Conservation (phyloP, 2,113 vertebrate genomes). For the Notiomystis cincta region DNA sequence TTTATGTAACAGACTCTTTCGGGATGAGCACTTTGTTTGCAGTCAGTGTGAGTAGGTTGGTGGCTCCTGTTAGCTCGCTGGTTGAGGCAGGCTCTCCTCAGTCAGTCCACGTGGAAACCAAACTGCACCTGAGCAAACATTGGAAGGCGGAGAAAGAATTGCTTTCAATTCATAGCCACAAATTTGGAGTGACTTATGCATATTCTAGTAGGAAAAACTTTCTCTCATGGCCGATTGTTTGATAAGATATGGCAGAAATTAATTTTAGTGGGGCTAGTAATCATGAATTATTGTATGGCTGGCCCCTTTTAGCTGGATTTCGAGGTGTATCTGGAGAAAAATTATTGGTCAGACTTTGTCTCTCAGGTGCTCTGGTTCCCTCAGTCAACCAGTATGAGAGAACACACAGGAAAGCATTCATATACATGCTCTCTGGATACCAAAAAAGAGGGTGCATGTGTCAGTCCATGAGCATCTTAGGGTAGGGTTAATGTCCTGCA, state of each 20-base stretch:
- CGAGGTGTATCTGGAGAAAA: neutral
- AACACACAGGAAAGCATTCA: neutral
- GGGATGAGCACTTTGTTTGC: conserved; percentile 39
- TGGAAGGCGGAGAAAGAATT: conserved; percentile 34
- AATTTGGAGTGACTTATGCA: conserved; percentile 43
- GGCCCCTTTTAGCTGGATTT: neutral
- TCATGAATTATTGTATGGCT: neutral
- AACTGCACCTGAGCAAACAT: conserved; percentile 74
- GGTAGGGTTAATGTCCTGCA: neutral
- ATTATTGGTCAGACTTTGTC: neutral
- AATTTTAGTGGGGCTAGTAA: conserved; percentile 11
- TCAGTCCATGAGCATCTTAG: neutral
- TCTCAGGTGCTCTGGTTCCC: neutral
- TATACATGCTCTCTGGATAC: neutral
- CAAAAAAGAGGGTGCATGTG: neutral
- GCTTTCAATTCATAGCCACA: conserved; percentile 51
- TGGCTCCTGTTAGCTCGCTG: neutral
- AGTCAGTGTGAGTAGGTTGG: neutral
- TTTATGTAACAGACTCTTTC: neutral
- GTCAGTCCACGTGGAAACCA: conserved; percentile 56
- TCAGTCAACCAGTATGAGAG: neutral
- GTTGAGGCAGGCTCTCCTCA: conserved; percentile 36
- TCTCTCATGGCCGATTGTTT: conserved; percentile 21
- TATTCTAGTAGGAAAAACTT: conserved; percentile 57
- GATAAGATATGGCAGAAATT: conserved; percentile 58